Percentiles rank a stretch among this genome's conserved stretches.
These are phyloP conservation scores for Drosophila picticornis DNA, from an alignment of 2,888 invertebrate genomes.

Conservation along the genomic window DNA sequence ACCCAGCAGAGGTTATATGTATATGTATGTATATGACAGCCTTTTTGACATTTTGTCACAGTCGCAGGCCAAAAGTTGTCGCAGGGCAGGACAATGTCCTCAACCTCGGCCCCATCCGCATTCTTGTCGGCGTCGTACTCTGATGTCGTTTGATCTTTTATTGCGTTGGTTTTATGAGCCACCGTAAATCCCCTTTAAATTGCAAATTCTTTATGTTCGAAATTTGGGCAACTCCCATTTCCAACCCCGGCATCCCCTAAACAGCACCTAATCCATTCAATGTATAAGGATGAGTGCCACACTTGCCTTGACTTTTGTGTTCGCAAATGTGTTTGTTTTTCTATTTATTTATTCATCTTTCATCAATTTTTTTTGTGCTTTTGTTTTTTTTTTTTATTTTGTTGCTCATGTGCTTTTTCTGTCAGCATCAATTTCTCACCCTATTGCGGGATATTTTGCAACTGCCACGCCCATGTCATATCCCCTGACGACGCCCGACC, in stretches of 20 bases:
- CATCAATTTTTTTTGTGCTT: slow-evolving; percentile 41
- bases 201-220: slow-evolving; percentile 81
- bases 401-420: slow-evolving; percentile 9
- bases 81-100: slow-evolving; percentile 57
- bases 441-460: slow-evolving; percentile 40
- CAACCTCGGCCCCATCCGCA: slow-evolving; percentile 55
- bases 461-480: slow-evolving; percentile 35
- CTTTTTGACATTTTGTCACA: slow-evolving; percentile 70
- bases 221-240: slow-evolving; percentile 51
- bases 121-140: slow-evolving; percentile 47
- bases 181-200: slow-evolving; percentile 79
- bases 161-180: slow-evolving; percentile 80
- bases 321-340: slow-evolving; percentile 14
- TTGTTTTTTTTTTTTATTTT: slow-evolving; percentile 2
- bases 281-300: slow-evolving; percentile 11
- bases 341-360: slow-evolving; percentile 57
- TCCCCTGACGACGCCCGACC: slow-evolving; percentile 16
- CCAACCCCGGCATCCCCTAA: slow-evolving; percentile 7
- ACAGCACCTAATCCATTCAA: slow-evolving; percentile 14
- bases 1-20: neutral
- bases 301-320: slow-evolving; percentile 27
- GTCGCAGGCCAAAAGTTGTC: slow-evolving; percentile 51
- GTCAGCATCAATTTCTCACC: slow-evolving; percentile 26
- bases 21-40: slow-evolving; percentile 52
- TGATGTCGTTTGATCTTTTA: slow-evolving; percentile 78